These are phyloP conservation scores for Hylaeus volcanicus DNA, from an alignment of 1,140 invertebrate genomes.

Conservation along the genomic window DNA sequence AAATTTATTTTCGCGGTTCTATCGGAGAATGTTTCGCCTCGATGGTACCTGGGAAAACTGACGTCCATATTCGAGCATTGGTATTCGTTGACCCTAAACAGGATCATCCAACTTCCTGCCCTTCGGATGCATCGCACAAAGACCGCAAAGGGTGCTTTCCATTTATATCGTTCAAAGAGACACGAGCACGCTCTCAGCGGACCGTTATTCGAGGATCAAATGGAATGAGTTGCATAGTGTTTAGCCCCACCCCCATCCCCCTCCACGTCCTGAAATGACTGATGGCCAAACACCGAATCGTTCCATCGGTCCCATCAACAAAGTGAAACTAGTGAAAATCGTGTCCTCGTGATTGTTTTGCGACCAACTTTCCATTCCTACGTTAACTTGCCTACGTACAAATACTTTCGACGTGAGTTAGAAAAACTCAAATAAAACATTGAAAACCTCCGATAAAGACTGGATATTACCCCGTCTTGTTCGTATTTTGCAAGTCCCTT, in stretches of 20 bases:
- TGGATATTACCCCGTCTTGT: no score
- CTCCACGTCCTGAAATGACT: conserved; percentile 25
- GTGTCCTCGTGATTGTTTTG: no score
- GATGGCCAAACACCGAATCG: conserved; percentile 20
- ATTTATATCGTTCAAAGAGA: conserved; percentile 48
- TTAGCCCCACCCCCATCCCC: background rate
- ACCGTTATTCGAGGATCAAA: conserved; percentile 43
- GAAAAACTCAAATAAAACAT: no score
- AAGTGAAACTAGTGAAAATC: background rate
- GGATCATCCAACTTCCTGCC: conserved; percentile 34
- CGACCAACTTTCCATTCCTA: no score
- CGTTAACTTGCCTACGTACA: no score
- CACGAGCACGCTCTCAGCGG: background rate
- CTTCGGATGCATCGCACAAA: conserved; percentile 30
- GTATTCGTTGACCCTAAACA: conserved; percentile 41
- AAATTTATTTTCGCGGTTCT: background rate
- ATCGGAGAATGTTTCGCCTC: background rate
- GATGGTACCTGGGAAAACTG: conserved; percentile 11
- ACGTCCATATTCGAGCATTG: conserved; percentile 21
- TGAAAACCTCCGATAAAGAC: no score
- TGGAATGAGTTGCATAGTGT: conserved; percentile 43
- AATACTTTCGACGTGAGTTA: no score
- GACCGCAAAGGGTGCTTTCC: conserved; percentile 40
- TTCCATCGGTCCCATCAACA: background rate
- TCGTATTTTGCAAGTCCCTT: no score